Percentiles rank a stretch among this genome's conserved stretches.
phyloP scores from a whole-genome alignment of 2,888 invertebrate genomes.

The Ectemnius lituratus region DNA sequence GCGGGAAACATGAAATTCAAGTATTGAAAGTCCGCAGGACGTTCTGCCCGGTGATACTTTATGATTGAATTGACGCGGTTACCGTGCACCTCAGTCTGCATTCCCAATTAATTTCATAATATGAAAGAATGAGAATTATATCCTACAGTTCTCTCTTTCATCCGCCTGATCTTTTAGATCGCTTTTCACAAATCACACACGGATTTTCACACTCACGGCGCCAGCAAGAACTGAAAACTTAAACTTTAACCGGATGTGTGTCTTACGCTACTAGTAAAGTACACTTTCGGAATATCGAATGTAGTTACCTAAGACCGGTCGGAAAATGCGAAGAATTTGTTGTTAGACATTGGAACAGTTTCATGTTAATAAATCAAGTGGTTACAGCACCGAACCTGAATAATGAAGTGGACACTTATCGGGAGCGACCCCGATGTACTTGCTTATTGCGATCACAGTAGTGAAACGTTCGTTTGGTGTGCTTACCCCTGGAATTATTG shows the following conservation, averaged over 20 bases:
- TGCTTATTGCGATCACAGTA: slow-evolving; percentile 60
- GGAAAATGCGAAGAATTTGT: slow-evolving; percentile 35
- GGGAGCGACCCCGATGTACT: slow-evolving; percentile 7
- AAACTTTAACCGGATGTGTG: no score
- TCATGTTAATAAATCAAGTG: slow-evolving; percentile 57
- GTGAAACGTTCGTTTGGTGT: slow-evolving; percentile 73
- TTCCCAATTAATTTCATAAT: not conserved
- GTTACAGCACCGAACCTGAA: no score
- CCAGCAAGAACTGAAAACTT: not conserved
- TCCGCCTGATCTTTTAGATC: slow-evolving; percentile 23
- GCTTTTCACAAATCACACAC: slow-evolving; percentile 11
- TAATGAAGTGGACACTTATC: no score
- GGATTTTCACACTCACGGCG: not conserved
- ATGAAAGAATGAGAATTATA: slow-evolving; percentile 4
- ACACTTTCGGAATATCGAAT: slow-evolving; percentile 30
- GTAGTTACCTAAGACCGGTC: not conserved
- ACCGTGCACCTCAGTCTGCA: slow-evolving; percentile 5
- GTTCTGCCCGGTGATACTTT: no score
- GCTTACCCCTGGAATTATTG: slow-evolving; percentile 48
- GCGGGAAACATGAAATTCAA: no score
- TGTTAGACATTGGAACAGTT: slow-evolving; percentile 62
- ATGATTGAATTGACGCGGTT: slow-evolving; percentile 2
- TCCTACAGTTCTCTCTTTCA: slow-evolving; percentile 28
- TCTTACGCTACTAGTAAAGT: slow-evolving; percentile 2
- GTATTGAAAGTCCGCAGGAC: no score